Conservation (phyloP, 2,888 invertebrate species). For the Lasioglossum pauxillum region DNA sequence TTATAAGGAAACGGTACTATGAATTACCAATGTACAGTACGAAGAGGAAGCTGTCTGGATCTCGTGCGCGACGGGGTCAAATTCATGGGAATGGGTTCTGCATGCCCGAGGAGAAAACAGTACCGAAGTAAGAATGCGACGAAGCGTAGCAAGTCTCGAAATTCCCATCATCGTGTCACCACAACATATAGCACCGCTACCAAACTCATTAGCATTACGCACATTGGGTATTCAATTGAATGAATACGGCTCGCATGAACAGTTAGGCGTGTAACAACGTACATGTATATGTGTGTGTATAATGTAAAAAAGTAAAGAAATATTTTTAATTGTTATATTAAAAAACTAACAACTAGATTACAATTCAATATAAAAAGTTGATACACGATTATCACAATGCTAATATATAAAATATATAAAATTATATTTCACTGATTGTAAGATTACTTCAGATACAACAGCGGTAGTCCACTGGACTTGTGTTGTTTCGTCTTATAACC, state of each 20-base stretch:
- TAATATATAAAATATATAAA: neutral
- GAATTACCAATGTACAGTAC: constrained; percentile 38
- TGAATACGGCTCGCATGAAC: constrained; percentile 64
- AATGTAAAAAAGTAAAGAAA: constrained; percentile 64
- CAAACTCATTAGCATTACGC: constrained; percentile 69
- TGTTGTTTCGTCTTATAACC: neutral
- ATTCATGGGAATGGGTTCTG: constrained; percentile 78
- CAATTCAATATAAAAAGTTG: constrained; percentile 26
- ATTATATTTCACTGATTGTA: neutral
- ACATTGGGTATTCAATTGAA: constrained; percentile 67
- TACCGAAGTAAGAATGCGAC: constrained; percentile 72
- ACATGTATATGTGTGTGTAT: neutral
- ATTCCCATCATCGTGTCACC: constrained; percentile 64
- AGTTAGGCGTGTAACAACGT: constrained; percentile 53
- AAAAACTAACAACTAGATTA: constrained; percentile 35
- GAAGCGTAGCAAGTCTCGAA: constrained; percentile 74
- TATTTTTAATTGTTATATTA: constrained; percentile 31
- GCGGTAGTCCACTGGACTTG: neutral
- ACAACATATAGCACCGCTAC: constrained; percentile 72
- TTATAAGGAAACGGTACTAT: constrained; percentile 6
- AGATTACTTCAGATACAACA: neutral
- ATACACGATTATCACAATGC: constrained; percentile 45
- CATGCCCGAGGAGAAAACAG: constrained; percentile 69
- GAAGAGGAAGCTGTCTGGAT: constrained; percentile 59
- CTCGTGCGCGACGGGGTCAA: constrained; percentile 28